Conservation (phyloP, 2,797 vertebrate species). For the Clamator glandarius region DNA sequence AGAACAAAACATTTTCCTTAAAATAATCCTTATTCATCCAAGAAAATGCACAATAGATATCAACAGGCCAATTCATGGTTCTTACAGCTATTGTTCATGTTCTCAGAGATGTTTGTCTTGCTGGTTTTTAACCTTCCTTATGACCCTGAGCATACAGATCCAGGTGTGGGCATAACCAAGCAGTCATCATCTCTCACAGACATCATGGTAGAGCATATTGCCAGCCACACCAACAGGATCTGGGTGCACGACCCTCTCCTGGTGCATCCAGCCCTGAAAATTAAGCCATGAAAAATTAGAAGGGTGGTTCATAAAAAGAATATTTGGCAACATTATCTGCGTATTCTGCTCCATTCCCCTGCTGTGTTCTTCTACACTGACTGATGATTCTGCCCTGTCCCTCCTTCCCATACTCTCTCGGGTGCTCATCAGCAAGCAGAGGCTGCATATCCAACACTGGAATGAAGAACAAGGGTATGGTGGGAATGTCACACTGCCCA, state of each 20-base stretch:
- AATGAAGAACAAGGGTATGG: neutral
- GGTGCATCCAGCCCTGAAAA: neutral
- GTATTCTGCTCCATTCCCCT: neutral
- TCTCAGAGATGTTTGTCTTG: neutral
- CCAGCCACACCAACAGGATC: neutral
- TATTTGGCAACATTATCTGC: neutral
- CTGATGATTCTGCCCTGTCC: neutral
- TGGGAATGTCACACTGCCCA: neutral
- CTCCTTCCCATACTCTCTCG: neutral
- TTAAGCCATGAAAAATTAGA: neutral
- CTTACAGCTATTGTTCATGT: neutral
- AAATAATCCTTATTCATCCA: neutral
- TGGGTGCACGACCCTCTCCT: neutral
- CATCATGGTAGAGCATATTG: neutral
- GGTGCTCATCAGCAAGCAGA: neutral
- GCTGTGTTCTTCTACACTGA: neutral
- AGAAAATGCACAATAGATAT: neutral
- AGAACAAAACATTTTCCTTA: neutral
- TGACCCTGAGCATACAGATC: neutral
- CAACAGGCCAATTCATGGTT: neutral
- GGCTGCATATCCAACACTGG: neutral
- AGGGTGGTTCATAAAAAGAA: neutral
- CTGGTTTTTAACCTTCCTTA: neutral
- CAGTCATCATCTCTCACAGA: neutral
- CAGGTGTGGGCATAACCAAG: neutral